Conservation (phyloP, 1,140 invertebrate species). For the Camponotus floridanus region DNA sequence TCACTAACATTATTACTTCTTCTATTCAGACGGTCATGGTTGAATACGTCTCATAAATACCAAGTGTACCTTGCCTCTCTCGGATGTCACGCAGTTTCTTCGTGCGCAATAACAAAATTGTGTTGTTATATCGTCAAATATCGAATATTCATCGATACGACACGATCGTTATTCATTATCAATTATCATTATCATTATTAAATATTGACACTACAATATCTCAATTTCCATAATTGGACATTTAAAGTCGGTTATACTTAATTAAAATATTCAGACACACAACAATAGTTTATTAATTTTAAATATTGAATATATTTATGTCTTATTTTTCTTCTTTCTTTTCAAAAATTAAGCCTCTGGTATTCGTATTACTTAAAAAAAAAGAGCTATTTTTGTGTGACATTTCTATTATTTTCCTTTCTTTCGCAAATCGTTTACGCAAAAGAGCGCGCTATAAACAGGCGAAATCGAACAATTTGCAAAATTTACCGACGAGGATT, state of each 20-base stretch:
- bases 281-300: background rate
- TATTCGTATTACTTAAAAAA: background rate
- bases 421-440: slow-evolving; percentile 11
- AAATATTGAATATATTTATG: background rate
- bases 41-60: background rate
- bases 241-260: background rate
- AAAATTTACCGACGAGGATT: slow-evolving; percentile 30
- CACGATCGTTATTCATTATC: background rate
- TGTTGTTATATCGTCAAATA: background rate
- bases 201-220: background rate
- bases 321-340: background rate
- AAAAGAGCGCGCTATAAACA: slow-evolving; percentile 6
- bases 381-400: background rate
- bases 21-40: slow-evolving; percentile 44
- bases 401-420: background rate
- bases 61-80: background rate
- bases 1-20: slow-evolving; percentile 62
- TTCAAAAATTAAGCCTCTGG: background rate
- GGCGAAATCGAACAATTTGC: slow-evolving; percentile 14
- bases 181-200: too few relatives aligned
- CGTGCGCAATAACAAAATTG: background rate
- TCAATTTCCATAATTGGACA: background rate
- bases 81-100: background rate
- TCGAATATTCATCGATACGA: background rate
- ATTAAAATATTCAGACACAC: background rate